Evolutionary conservation across 2,797 vertebrate genomes (phyloP).

Genomic region (Schizopygopsis pylzovi): DNA sequence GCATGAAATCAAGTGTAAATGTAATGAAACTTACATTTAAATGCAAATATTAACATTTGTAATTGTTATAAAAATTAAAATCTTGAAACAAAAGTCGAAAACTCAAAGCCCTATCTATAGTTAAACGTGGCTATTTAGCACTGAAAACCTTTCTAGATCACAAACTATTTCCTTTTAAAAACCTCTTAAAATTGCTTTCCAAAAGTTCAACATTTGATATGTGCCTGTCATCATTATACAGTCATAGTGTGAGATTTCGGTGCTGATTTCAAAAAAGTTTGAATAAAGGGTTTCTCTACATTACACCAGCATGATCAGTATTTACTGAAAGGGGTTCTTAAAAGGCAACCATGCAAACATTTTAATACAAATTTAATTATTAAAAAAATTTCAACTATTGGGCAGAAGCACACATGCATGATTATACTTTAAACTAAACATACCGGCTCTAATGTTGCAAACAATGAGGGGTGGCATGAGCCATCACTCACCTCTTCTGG

Average conservation of each 20-base stretch:
- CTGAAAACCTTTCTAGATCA: not conserved
- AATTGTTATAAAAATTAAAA: constrained; percentile 48
- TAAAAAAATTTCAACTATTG: not conserved
- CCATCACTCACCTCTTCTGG: constrained; percentile 91
- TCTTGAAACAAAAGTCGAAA: constrained; percentile 62
- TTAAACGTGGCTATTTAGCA: constrained; percentile 45
- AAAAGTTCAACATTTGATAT: not conserved
- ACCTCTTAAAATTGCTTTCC: not conserved
- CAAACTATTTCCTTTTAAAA: not conserved
- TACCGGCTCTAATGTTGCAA: not conserved
- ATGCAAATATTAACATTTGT: constrained; percentile 35
- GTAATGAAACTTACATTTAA: constrained; percentile 40
- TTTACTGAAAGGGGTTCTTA: not conserved
- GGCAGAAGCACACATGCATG: constrained; percentile 1
- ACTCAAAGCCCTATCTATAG: constrained; percentile 70
- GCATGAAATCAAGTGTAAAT: constrained; percentile 25
- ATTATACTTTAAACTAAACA: constrained; percentile 7
- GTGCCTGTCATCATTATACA: not conserved
- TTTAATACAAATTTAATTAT: not conserved
- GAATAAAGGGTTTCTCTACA: not conserved
- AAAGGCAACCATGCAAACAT: not conserved
- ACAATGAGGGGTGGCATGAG: not conserved
- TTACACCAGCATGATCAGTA: not conserved
- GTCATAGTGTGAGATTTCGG: not conserved
- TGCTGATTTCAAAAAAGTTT: not conserved